Conservation (phyloP, 2,888 invertebrate genomes). For the Heliconius cydno region DNA sequence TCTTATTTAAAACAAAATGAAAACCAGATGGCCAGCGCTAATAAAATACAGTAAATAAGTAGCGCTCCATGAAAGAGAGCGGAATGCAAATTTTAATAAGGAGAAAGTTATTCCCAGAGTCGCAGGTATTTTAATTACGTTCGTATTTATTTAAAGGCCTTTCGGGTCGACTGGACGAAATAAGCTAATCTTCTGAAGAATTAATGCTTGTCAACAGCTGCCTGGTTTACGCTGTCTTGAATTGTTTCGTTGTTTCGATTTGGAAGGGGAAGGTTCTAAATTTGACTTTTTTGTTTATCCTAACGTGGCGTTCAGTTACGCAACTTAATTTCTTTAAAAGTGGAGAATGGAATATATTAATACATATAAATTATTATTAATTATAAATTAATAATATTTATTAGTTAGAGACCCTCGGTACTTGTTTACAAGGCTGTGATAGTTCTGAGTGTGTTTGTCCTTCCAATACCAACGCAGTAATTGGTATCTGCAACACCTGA, state of each 20-base stretch:
- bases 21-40: constrained; percentile 38
- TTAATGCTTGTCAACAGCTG: constrained; percentile 12
- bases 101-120: constrained; percentile 48
- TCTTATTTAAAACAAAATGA: constrained; percentile 38
- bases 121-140: constrained; percentile 51
- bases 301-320: background rate
- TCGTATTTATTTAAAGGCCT: constrained; percentile 46
- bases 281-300: background rate
- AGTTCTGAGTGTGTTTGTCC: constrained; percentile 15
- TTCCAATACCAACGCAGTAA: constrained; percentile 27
- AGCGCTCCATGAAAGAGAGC: constrained; percentile 41
- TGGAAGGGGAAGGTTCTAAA: background rate
- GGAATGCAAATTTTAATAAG: constrained; percentile 50
- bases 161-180: constrained; percentile 36
- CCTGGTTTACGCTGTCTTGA: background rate
- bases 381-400: background rate
- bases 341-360: no score
- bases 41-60: constrained; percentile 45
- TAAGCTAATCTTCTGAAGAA: constrained; percentile 33
- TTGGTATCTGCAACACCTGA: constrained; percentile 39
- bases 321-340: no score
- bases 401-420: background rate
- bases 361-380: background rate
- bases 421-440: background rate
- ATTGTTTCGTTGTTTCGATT: background rate